These are phyloP conservation scores for Hypselothyrea guttata DNA, from an alignment of 2,888 invertebrate species.

Conservation along the genomic window DNA sequence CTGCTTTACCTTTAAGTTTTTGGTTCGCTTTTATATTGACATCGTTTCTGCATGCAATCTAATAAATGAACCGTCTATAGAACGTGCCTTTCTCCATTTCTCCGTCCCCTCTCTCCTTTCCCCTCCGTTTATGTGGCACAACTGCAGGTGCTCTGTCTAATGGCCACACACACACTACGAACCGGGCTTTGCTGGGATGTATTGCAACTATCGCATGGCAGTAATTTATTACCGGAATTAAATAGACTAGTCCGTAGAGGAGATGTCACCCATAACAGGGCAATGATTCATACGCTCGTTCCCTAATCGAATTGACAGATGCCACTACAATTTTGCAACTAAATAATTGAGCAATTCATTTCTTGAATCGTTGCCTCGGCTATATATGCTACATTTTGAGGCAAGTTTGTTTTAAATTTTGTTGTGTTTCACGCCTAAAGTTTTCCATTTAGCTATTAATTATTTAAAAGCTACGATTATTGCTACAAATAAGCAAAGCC, in stretches of 20 bases:
- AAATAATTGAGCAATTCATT: too few relatives aligned
- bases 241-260: constrained; percentile 22
- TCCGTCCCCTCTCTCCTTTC: background rate
- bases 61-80: constrained; percentile 48
- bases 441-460: too few relatives aligned
- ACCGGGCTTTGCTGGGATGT: constrained; percentile 11
- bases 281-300: too few relatives aligned
- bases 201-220: constrained; percentile 31
- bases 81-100: background rate
- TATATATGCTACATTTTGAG: too few relatives aligned
- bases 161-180: constrained; percentile 24
- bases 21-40: constrained; percentile 47
- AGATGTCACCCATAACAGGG: constrained; percentile 12
- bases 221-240: constrained; percentile 49
- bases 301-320: too few relatives aligned
- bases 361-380: too few relatives aligned
- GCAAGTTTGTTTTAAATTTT: too few relatives aligned
- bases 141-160: constrained; percentile 50
- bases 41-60: constrained; percentile 62
- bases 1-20: constrained; percentile 36
- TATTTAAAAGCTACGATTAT: too few relatives aligned
- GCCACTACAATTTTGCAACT: too few relatives aligned
- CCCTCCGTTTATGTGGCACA: constrained; percentile 14
- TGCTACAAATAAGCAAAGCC: too few relatives aligned
- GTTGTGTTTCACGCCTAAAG: too few relatives aligned